Conservation (phyloP, 2,888 invertebrate species). For the Platycheirus albimanus region DNA sequence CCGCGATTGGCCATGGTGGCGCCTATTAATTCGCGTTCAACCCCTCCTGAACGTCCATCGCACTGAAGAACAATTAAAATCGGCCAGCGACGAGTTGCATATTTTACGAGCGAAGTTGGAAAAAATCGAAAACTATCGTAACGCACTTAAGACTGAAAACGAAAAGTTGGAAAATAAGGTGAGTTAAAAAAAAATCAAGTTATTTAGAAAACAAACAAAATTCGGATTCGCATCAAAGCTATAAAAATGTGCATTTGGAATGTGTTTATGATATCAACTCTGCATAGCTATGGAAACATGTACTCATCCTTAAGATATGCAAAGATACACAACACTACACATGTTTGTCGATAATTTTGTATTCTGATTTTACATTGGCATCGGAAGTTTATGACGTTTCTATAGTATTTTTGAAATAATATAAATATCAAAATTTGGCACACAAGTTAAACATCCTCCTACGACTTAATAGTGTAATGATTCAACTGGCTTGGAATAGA, state of each 20-base stretch:
- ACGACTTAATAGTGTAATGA: slow-evolving; percentile 21
- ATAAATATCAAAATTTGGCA: slow-evolving; percentile 12
- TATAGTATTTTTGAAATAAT: slow-evolving; percentile 13
- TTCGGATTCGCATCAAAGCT: neutral
- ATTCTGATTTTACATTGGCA: slow-evolving; percentile 11
- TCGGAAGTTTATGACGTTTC: slow-evolving; percentile 3
- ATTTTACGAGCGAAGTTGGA: slow-evolving; percentile 91
- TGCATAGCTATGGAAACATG: too few species aligned
- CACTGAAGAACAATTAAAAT: slow-evolving; percentile 94
- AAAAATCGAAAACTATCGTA: slow-evolving; percentile 93
- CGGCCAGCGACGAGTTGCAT: slow-evolving; percentile 93
- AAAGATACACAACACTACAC: too few species aligned
- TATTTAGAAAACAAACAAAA: too few species aligned
- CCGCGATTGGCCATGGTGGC: slow-evolving; percentile 99
- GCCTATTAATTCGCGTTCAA: slow-evolving; percentile 94
- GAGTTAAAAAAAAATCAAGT: slow-evolving; percentile 80
- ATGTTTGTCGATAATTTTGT: too few species aligned
- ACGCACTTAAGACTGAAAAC: slow-evolving; percentile 92
- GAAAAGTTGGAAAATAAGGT: slow-evolving; percentile 96
- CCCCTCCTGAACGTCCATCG: slow-evolving; percentile 96
- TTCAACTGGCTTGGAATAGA: slow-evolving; percentile 15
- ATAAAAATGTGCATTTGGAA: slow-evolving; percentile 1
- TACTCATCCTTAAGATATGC: too few species aligned
- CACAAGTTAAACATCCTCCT: neutral
- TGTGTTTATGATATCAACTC: too few species aligned